Evolutionary conservation across 1,140 invertebrate genomes (phyloP).

Genomic region (Papilio machaon): DNA sequence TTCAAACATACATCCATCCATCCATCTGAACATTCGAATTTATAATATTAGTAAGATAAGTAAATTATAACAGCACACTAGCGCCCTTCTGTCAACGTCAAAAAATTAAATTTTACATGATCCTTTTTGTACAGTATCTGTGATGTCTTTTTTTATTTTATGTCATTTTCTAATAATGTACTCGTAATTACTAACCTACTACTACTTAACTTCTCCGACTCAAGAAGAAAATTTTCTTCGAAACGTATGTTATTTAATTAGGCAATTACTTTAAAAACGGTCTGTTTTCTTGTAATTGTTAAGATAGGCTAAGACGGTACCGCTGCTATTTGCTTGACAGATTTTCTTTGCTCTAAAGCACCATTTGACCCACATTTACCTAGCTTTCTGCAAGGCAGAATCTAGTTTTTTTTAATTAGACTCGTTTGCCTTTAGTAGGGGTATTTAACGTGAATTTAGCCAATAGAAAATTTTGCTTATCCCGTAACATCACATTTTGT

Average conservation of each 20-base stretch:
- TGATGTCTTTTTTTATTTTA: no score
- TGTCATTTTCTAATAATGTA: no score
- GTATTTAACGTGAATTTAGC: slow-evolving; percentile 26
- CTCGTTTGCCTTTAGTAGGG: slow-evolving; percentile 23
- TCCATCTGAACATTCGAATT: no score
- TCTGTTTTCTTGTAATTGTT: slow-evolving; percentile 5
- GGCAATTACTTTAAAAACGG: no score
- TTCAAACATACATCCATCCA: no score
- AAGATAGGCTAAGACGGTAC: slow-evolving; percentile 29
- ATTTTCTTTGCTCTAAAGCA: slow-evolving; percentile 31
- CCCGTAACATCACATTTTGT: neutral
- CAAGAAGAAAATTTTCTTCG: no score
- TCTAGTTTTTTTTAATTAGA: slow-evolving; percentile 28
- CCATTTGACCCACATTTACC: slow-evolving; percentile 33
- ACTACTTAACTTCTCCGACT: no score
- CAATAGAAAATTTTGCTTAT: neutral
- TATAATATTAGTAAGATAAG: neutral
- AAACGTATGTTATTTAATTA: no score
- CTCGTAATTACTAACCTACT: no score
- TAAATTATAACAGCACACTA: neutral
- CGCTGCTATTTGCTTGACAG: slow-evolving; percentile 30
- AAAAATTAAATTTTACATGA: no score
- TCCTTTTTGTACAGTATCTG: no score
- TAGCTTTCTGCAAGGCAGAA: slow-evolving; percentile 16
- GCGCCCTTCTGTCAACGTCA: no score